These are phyloP conservation scores for Calephelis nemesis DNA, from an alignment of 1,140 invertebrate species.

Conservation along the genomic window DNA sequence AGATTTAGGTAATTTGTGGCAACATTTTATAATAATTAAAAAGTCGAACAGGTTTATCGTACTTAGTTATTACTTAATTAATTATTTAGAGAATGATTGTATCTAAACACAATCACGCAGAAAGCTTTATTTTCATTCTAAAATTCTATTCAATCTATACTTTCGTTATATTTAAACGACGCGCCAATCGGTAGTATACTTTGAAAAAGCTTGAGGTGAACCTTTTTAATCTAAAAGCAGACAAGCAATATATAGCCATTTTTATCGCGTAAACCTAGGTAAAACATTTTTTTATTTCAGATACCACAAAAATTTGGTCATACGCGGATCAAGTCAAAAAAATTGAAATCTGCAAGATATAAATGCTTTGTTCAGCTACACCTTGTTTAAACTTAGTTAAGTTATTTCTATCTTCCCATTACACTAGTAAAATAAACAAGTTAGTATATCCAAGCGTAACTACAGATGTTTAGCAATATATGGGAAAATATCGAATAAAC, in stretches of 20 bases:
- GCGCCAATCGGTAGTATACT: slow-evolving; percentile 25
- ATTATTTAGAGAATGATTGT: neutral
- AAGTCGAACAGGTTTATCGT: too few species aligned
- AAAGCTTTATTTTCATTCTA: neutral
- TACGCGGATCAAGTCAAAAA: neutral
- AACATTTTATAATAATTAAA: too few species aligned
- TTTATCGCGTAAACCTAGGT: slow-evolving; percentile 10
- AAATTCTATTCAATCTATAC: slow-evolving; percentile 12
- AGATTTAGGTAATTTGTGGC: too few species aligned
- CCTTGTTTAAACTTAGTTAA: too few species aligned
- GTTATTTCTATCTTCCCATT: too few species aligned
- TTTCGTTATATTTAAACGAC: slow-evolving; percentile 21
- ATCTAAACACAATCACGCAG: neutral
- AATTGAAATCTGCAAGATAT: too few species aligned
- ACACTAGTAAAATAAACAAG: too few species aligned
- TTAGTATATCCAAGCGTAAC: too few species aligned
- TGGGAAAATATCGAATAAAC: too few species aligned
- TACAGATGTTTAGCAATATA: too few species aligned
- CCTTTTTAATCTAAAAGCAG: slow-evolving; percentile 19
- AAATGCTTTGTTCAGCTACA: too few species aligned
- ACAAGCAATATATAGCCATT: slow-evolving; percentile 19
- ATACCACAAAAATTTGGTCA: neutral
- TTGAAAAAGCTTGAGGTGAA: slow-evolving; percentile 8
- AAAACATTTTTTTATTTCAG: neutral
- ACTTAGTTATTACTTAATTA: neutral